Base-by-base conservation (phyloP, 1,140 invertebrate genomes). In the Antheraea pernyi region DNA sequence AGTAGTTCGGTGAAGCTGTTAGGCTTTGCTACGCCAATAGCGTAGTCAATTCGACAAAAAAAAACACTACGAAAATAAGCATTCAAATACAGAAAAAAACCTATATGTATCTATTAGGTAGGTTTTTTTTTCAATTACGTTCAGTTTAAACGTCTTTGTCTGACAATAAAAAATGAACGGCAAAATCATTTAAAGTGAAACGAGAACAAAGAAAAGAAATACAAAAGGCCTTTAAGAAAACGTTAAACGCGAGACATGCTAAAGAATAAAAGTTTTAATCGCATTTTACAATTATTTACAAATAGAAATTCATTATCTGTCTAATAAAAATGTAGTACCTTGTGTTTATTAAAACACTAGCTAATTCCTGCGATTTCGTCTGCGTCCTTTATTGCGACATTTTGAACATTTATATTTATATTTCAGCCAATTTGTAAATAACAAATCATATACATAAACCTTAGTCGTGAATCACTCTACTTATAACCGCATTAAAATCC, bases 141-240 rank as follows among this genome's bases (percentile, higher is more conserved):
- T 53, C 11, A 16, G 46, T 11, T 16, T 53, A n/a, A 53, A 53
- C 46, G 46, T 53, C 46, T 53, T 53, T 53, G 46, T 53, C 46
- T 53, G 46, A 53, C 46, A 53, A 53, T 53, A 53, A 53, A 53
- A 53, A 53, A 53, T 53, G 16, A 53, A 53, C 46, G 46, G 11
- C 22, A 53, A 53, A 53, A 13, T 53, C 46, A n/a, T 13, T 53
- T 53, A 53, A 53, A 53, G 46, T 53, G 46, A 53, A 48, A 53
- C 46, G 46, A 16, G 46, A 53, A 53, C 46, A 53, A 53, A 11
- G 13, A 16, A 53, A 53, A 53, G 7, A 6, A 53, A 53, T 53
- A 53, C 16, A 53, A 53, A n/a, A 53, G 46, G 16, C 46, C 11
- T 53, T 53, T 53, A 53, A 53, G 46, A 16, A 53, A 53, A 13